A percentile compares a stretch with the other conserved stretches of the same genome.
These are phyloP conservation scores for Dolichoris vasculosae DNA, from an alignment of 1,140 invertebrate genomes.

Conservation along the genomic window DNA sequence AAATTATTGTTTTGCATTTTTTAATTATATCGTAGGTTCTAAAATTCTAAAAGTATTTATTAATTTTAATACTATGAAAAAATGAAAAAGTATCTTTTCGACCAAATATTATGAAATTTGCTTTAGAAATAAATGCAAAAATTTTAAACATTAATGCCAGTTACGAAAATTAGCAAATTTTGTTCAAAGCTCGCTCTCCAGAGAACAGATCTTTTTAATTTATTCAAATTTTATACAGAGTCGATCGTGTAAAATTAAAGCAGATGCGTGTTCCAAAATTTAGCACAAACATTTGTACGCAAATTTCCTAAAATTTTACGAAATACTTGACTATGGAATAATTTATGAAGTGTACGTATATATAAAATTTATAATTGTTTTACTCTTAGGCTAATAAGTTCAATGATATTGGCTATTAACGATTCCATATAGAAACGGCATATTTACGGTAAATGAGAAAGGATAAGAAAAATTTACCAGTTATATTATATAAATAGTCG, in stretches of 20 bases:
- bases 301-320: slow-evolving; percentile 19
- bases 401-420: background rate
- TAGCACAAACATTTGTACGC: slow-evolving; percentile 34
- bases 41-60: background rate
- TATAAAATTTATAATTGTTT: background rate
- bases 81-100: background rate
- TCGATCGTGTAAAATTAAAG: slow-evolving; percentile 33
- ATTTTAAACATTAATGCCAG: background rate
- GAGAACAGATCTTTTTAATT: slow-evolving; percentile 17
- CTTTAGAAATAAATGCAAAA: background rate
- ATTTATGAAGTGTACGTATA: slow-evolving; percentile 4
- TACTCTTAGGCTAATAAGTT: background rate
- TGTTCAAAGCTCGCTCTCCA: background rate
- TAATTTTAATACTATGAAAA: background rate
- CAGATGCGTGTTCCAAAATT: slow-evolving; percentile 22
- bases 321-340: background rate
- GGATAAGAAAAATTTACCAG: background rate
- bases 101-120: background rate
- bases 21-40: background rate
- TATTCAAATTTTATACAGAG: slow-evolving; percentile 39
- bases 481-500: too few relatives aligned
- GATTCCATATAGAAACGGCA: background rate
- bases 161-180: slow-evolving; percentile 4
- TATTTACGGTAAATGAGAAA: background rate
- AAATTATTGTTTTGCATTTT: background rate